A percentile compares a stretch with the other conserved stretches of the same genome.
These are phyloP conservation scores for Lampris incognitus DNA, from an alignment of 2,113 vertebrate genomes.

Conservation along the genomic window DNA sequence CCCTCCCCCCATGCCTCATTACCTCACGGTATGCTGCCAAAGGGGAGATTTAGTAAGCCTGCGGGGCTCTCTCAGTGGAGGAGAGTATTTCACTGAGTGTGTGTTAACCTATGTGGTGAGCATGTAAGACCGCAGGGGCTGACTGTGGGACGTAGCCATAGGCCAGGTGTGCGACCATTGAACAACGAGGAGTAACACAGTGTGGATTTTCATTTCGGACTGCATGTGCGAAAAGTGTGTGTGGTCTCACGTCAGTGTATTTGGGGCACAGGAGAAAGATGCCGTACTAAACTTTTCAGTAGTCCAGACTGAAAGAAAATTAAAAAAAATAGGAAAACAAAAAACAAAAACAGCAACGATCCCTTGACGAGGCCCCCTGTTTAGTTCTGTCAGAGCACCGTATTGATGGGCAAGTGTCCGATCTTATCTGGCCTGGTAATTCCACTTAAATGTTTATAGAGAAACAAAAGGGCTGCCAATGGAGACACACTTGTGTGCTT, in stretches of 20 bases:
- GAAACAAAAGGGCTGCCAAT: constrained; percentile 31
- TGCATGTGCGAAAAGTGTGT: constrained; percentile 28
- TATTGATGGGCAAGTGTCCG: constrained; percentile 26
- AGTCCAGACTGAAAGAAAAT: constrained; percentile 28
- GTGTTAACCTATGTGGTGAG: constrained; percentile 70
- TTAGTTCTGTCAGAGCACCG: background rate
- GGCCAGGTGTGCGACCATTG: constrained; percentile 71
- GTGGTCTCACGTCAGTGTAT: constrained; percentile 23
- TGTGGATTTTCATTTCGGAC: constrained; percentile 50
- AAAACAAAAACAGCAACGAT: constrained; percentile 2
- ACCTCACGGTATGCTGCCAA: constrained; percentile 77
- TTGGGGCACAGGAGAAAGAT: constrained; percentile 29
- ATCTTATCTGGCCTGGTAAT: constrained; percentile 34
- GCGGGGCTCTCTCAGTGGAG: constrained; percentile 54
- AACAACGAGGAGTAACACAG: constrained; percentile 63
- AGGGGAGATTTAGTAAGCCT: constrained; percentile 72
- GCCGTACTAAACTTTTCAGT: constrained; percentile 33
- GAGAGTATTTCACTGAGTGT: constrained; percentile 49
- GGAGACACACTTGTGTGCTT: constrained; percentile 52
- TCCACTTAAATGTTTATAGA: constrained; percentile 52
- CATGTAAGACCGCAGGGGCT: constrained; percentile 57
- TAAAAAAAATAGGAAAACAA: constrained; percentile 4
- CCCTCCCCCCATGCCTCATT: constrained; percentile 80
- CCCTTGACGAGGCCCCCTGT: background rate
- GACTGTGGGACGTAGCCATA: constrained; percentile 56